Base-by-base conservation (phyloP, 1,140 invertebrate genomes). In the Platorchestia sp. region DNA sequence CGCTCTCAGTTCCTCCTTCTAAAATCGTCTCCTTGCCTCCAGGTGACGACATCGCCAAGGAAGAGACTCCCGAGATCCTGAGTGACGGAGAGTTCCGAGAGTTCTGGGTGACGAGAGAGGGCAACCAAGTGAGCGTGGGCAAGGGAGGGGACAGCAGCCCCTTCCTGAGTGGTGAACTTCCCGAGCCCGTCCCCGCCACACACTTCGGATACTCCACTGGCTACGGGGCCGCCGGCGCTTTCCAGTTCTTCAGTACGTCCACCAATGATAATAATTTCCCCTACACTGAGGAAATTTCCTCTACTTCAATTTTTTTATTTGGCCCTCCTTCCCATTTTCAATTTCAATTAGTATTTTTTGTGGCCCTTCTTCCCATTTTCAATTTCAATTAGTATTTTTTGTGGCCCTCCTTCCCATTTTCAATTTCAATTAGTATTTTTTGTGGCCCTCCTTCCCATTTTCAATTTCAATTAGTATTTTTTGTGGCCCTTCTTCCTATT, bases 121-220 rank as follows among this genome's bases (percentile, higher is more conserved):
- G 98, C 96, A 98, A 98, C 95, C 97, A 95, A 95, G 95, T 97
- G 42, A 90, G 95, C 93, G 97, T 97, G 0, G 96, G 96, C 86
- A 95, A 95, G 87, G 95, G 95, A 22, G 96, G 96, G 36, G 95
- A 95, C 42, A 95, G 89, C 86, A 95, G 95, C 43, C 95, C 96
- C 47, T 96, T 96, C 89, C 95, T 96, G 95, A 45, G 53, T 43
- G 41, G 41, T n/a, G 36, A 96, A 47, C 87, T 98, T 96, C 98
- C 98, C 0, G 98, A 98, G 96, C 97, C 98, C 0, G 98, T 98
- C 96, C 97, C 97, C 0, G 97, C 99, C 45, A 97, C 97, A 95
- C 98, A 98, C 97, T 98, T 98, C 43, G 98, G 98, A 86, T 98
- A 99, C 36, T 98, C 98, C 97, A 99, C 98, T 89, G 98, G 98